Base-by-base conservation (phyloP, 2,113 vertebrate species). In the Salvelinus namaycush region DNA sequence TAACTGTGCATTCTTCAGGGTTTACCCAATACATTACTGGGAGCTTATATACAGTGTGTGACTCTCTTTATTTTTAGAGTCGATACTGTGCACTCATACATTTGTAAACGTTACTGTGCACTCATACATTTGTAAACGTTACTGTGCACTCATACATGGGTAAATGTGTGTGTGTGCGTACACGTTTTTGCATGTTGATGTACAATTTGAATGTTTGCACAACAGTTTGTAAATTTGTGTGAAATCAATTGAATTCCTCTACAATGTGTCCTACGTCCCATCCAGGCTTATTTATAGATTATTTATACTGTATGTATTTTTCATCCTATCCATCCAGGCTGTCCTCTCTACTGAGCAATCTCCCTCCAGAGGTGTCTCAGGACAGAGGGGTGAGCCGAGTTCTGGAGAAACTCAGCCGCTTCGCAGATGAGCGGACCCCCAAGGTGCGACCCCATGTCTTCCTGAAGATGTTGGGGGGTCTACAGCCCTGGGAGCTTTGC, bases 401-500 rank as follows among this genome's bases (percentile, higher is more conserved):
- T 22, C 79, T 94, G 79, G 73, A 82, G 26, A 95, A 93, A 74
- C 87, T 95, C 72, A 91, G 87, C 72, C 92, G 87, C 72, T 92
- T 93, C 27, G 85, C 90, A 29, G 89, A 90, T 67, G 87, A 79
- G 77, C 79, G 85, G 4, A 87, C 84, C 12, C 70, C 95, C 60
- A 83, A 92, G 68, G 90, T 95, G 74, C 75, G 86, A 9, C 90
- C 92, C 0, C 84, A 87, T 0, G 62, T 89, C 20, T 93, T 96
- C 81, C 79, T 95, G 65, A 92, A 87, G 73, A 89, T 89, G 67
- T 82, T 95, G 20, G 81, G 67, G 76, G 87, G 89, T 0, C 87
- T 96, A 8, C 91, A 90, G 14, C 27, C 76, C 1, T 95, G 95
- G 91, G 93, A 95, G 49, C 87, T 95, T 24, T 94, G 95, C 70